Conservation (phyloP, 2,888 invertebrate species). For the Criorhina ranunculi region DNA sequence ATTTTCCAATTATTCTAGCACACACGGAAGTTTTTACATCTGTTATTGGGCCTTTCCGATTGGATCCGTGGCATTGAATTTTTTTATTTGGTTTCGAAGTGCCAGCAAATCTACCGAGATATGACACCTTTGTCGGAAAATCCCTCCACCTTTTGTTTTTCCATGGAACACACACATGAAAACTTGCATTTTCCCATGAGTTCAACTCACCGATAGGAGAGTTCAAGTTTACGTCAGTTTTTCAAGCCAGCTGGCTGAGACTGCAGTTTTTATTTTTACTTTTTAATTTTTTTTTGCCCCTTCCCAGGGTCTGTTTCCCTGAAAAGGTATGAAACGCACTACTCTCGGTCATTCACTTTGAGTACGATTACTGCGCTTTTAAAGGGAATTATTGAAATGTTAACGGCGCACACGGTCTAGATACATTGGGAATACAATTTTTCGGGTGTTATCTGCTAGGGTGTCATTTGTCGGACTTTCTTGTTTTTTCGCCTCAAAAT, state of each 20-base stretch:
- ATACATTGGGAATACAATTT: not conserved
- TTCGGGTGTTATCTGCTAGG: slow-evolving; percentile 8
- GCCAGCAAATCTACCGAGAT: not conserved
- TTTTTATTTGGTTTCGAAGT: not conserved
- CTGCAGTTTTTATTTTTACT: not conserved
- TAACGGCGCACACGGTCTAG: not conserved
- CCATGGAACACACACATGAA: not conserved
- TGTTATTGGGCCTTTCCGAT: not conserved
- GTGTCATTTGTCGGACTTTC: slow-evolving; percentile 4
- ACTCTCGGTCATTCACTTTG: slow-evolving; percentile 24
- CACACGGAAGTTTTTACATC: not conserved
- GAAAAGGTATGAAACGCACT: slow-evolving; percentile 18
- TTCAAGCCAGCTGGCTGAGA: slow-evolving; percentile 5
- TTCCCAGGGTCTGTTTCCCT: not conserved
- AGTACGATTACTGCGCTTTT: slow-evolving; percentile 15
- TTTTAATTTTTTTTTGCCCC: not conserved
- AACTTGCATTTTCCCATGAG: slow-evolving; percentile 18
- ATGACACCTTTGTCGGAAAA: slow-evolving; percentile 11
- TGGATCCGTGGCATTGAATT: not conserved
- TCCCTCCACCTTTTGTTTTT: not conserved
- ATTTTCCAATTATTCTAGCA: not conserved
- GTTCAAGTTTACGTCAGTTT: slow-evolving; percentile 9
- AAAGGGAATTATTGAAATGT: slow-evolving; percentile 1
- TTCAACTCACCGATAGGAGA: slow-evolving; percentile 4
- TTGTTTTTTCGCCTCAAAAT: slow-evolving; percentile 14